Conservation (phyloP, 2,888 invertebrate genomes). For the Nycteola revayana region DNA sequence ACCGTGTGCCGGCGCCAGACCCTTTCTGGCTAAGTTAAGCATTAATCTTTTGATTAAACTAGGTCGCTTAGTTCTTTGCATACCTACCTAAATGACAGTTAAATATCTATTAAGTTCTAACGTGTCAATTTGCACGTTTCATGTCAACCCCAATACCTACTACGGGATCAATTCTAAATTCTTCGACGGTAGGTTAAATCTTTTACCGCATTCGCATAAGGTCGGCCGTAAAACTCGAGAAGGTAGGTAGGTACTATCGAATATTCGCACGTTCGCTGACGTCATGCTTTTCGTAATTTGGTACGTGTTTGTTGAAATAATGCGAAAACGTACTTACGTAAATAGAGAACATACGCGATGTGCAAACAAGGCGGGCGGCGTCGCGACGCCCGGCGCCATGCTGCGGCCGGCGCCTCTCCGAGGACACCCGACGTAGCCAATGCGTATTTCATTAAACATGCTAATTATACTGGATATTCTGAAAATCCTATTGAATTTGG, state of each 20-base stretch:
- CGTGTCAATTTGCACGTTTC: too few species aligned
- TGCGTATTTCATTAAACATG: background rate
- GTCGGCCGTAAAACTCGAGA: slow-evolving; percentile 24
- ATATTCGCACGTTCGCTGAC: slow-evolving; percentile 32
- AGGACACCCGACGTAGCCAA: slow-evolving; percentile 45
- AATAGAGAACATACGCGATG: slow-evolving; percentile 69
- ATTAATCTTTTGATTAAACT: slow-evolving; percentile 61
- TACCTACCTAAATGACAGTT: slow-evolving; percentile 44
- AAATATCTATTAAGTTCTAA: too few species aligned
- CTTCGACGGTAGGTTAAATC: too few species aligned
- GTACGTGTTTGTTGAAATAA: slow-evolving; percentile 60
- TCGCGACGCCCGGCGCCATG: slow-evolving; percentile 58
- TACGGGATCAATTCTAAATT: too few species aligned
- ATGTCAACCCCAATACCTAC: too few species aligned
- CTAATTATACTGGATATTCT: background rate
- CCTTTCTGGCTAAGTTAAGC: slow-evolving; percentile 59
- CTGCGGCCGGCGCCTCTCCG: slow-evolving; percentile 43
- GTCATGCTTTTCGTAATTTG: slow-evolving; percentile 49
- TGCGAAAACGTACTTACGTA: slow-evolving; percentile 65
- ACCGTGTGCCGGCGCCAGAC: slow-evolving; percentile 43
- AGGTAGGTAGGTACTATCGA: slow-evolving; percentile 17
- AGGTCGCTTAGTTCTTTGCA: slow-evolving; percentile 46
- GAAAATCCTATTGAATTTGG: background rate
- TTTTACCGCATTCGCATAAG: too few species aligned
- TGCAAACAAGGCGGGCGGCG: slow-evolving; percentile 62